Evolutionary conservation across 2,113 vertebrate species (phyloP).

Genomic region (Synchiropus splendidus): DNA sequence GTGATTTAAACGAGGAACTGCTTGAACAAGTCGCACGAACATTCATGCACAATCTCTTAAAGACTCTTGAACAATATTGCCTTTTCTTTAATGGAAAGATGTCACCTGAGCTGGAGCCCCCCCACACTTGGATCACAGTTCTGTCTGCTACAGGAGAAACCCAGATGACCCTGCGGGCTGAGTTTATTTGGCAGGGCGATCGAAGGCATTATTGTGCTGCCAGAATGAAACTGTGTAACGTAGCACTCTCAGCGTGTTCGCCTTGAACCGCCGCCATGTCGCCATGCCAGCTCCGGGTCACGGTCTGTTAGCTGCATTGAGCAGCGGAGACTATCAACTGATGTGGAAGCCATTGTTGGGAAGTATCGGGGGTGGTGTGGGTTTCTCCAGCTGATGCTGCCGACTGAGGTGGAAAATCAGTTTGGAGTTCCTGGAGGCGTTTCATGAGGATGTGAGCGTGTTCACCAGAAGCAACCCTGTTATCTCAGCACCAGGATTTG

Average conservation of each 20-base stretch:
- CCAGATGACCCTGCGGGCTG: no score
- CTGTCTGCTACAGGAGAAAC: no score
- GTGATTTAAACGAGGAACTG: no score
- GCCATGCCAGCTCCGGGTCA: slow-evolving; percentile 42
- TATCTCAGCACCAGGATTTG: no score
- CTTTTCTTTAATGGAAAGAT: no score
- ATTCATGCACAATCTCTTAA: no score
- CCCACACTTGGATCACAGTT: no score
- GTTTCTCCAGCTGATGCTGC: slow-evolving; percentile 28
- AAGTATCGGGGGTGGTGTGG: slow-evolving; percentile 33
- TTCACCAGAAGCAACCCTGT: no score
- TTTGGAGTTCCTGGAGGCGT: slow-evolving; percentile 15
- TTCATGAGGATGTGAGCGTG: no score
- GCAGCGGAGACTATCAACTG: slow-evolving; percentile 13
- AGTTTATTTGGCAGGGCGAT: slow-evolving; percentile 7
- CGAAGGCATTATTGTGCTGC: slow-evolving; percentile 5
- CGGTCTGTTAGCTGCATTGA: slow-evolving; percentile 21
- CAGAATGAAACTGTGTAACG: slow-evolving; percentile 22
- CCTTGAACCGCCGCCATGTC: slow-evolving; percentile 32
- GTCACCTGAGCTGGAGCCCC: no score
- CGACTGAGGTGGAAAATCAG: slow-evolving; percentile 51
- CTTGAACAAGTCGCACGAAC: no score
- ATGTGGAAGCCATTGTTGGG: slow-evolving; percentile 42
- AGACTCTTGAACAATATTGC: no score
- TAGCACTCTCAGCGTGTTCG: slow-evolving; percentile 20